Base-by-base conservation (phyloP, 2,797 vertebrate genomes). In the Poeciliopsis gracilis region DNA sequence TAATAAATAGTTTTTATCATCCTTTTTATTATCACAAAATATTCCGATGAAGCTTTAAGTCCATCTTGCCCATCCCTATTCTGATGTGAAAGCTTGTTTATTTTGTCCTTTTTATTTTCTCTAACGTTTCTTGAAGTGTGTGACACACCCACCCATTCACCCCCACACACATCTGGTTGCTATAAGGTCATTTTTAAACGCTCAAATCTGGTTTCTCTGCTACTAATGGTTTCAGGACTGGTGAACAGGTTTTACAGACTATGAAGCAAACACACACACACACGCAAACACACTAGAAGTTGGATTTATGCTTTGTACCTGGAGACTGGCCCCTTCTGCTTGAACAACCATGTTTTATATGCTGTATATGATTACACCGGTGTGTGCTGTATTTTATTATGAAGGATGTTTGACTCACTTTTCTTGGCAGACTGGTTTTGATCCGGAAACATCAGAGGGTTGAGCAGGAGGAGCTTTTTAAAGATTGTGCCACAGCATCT, bases 221-320 rank as follows among this genome's bases (percentile, higher is more conserved):
- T 82, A 77, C 90, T 92, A 94, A 93, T 90, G 89, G 90, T 82
- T 93, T 91, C 92, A 94, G 92, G 93, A 84, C 89, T 81, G 49
- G 75, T 75, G 79, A 82, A 91, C 88, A 85, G 13, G 38, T 94
- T 93, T 90, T 76, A 87, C 89, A 90, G 87, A 77, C 86, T 83
- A 84, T 33, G 16, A 57, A 28, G 49, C 16, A 25, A 9, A 55
- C 23, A 4, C 80, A 81, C 47, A 85, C 45, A 73, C 72, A 66
- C 36, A 49, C 73, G 79, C 47, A 85, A 45, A 75, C 72, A 66
- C 41, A 55, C 73, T 89, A 92, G 80, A 93, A 87, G 88, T 75
- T 46, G 59, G 25, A 69, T 63, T 74, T 63, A 91, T 90, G 91
- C 78, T 89, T 55, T 7, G 77, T 75, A 80, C 77, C 77, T 73